Base-by-base conservation (phyloP, 1,140 invertebrate genomes). In the Sitobion miscanthi region DNA sequence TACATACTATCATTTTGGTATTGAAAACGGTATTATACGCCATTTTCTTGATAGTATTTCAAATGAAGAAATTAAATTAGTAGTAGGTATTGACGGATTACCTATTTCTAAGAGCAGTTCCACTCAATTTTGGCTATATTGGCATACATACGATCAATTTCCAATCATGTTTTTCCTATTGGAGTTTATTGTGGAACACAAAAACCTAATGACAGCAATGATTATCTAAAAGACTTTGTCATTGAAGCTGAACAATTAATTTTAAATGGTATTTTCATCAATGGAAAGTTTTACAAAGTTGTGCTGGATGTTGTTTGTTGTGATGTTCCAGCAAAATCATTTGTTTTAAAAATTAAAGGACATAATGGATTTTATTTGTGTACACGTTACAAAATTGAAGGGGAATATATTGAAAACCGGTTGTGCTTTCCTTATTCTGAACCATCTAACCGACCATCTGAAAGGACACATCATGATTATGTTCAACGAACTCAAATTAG, bases 261-360 rank as follows among this genome's bases (percentile, higher is more conserved):
- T 38, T 87, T 38, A 20, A 57, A 94, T 87, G 94, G 83, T 30
- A 90, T 94, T 94, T 52, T 21, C 42, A 93, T 92, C n/a, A 88
- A 93, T 49, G 23, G 86, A 91, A 91, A 86, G 21, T 54, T 89
- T 52, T 89, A 89, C 9, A 49, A 57, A 57, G 88, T 94, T 47
- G 77, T 49, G 85, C 94, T 94, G 38, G 94, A 94, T 85, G 93
- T 93, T n/a, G 93, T 95, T 94, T 92, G 93, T 92, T 94, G 94
- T 93, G 95, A 94, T 94, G 93, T 94, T 9, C 94, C 94, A 57
- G 94, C 94, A 82, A 94, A 94, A 93, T 91, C 94, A 45, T 95
- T 94, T 89, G 93, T 95, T 42, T 93, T 94, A 54, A 89, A 94
- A 62, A 94, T 94, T 17, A 93, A 94, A 42, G 54, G 85, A 45